Evolutionary conservation across 2,113 vertebrate species (phyloP).

Genomic region (Cepphus grylle): DNA sequence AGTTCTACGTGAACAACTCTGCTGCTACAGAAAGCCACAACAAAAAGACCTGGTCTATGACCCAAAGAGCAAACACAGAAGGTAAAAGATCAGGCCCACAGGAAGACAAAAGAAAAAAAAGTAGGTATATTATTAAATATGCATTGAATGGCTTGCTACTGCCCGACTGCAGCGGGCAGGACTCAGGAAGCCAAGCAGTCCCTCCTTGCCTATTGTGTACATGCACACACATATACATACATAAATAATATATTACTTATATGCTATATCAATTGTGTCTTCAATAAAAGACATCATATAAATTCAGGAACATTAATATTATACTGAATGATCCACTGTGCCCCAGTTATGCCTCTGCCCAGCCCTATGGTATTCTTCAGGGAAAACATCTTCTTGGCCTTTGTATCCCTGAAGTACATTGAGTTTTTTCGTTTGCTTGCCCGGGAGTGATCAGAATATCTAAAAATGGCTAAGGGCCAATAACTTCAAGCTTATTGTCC

Average conservation of each 20-base stretch:
- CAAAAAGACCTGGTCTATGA: background rate
- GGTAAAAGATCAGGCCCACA: background rate
- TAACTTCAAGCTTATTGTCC: background rate
- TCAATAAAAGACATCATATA: background rate
- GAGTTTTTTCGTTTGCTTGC: background rate
- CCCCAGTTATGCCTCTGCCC: background rate
- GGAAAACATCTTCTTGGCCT: background rate
- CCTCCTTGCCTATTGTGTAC: background rate
- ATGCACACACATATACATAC: accelerated
- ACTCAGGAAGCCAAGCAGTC: background rate
- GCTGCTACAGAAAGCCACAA: background rate
- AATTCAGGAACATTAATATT: background rate
- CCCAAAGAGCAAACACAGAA: background rate
- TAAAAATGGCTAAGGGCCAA: background rate
- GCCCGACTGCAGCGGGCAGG: background rate
- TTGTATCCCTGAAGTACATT: background rate
- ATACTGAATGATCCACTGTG: background rate
- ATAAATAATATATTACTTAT: background rate
- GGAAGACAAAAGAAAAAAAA: background rate
- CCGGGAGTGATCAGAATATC: background rate
- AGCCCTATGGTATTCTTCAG: background rate
- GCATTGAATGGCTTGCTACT: background rate
- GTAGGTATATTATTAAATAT: background rate
- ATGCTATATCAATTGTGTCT: background rate
- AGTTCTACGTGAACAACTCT: background rate